Base-by-base conservation (phyloP, 2,113 vertebrate genomes). In the Sphaerodactylus townsendi region DNA sequence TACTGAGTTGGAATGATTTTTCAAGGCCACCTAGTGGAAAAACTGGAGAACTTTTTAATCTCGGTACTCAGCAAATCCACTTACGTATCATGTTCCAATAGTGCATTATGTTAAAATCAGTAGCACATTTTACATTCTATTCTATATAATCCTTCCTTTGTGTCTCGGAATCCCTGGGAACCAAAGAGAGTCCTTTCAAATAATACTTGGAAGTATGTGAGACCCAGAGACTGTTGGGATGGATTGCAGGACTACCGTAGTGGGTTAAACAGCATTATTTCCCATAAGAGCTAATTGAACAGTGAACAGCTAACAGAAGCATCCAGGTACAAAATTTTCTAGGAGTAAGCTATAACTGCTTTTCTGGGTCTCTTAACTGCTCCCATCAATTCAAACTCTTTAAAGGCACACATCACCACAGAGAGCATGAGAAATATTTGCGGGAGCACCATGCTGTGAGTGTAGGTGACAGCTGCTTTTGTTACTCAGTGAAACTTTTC, bases 1-100 rank as follows among this genome's bases (percentile, higher is more conserved):
- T 44, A 44, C 50, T 62, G 50, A 44, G 10, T 15, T 25, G 28
- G 64, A 37, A 23, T 41, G 62, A 53, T 50, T 76, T 48, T 83
- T 44, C 62, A 83, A 83, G 62, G 82, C 72, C 72, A 75, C 41
- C 81, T 50, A 83, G 81, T 83, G 81, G 81, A n/a, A 48, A 83
- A 75, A 37, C 28, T 37, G 53, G 46, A 73, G 48, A 74, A 48
- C 28, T 10, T 50, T 79, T 46, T 50, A 69, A 80, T 50, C 21
- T 21, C 62, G 28, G 28, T 17, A 41, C 11, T 30, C 56, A 78
- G 77, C 14, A 56, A 21, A 39, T 23, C 53, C 14, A 10, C 46
- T 48, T 30, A 23, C 15, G 15, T 48, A 10, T 21, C 77, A 62
- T 62, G 8, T 17, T n/a, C 21, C 41, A 78, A 65, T 15, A 62